Evolutionary conservation across 2,113 vertebrate genomes (phyloP), one percentile per base, ranked within the genome.

Genomic region (Progne subis): DNA sequence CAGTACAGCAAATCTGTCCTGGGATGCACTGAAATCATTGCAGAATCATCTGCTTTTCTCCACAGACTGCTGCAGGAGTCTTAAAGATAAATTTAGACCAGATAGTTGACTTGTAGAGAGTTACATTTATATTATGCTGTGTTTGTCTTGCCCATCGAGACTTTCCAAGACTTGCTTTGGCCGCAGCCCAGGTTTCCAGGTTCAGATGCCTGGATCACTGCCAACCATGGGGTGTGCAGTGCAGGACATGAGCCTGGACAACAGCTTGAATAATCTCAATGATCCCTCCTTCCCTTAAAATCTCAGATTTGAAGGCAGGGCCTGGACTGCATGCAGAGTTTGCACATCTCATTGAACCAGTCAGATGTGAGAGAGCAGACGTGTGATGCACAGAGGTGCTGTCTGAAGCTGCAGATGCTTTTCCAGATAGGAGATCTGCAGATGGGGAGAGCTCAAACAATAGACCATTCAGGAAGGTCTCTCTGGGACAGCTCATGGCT

Each of bases 391-490:
- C 4, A 84, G 96, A 90, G 94, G 95, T 90, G 88, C 63, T 90
- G 49, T 68, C 74, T 82, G 87, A 52, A 70, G 80, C 81, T 85
- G 72, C 65, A 94, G 91, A 95, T 86, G 86, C 81, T 94, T 96
- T 95, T 97, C 78, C 81, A 97, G 94, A 95, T 69, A 96, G 87
- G 82, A 97, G 95, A 95, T 69, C 60, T 95, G 77, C 65, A 52
- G 23, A 34, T 84, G 78, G 86, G 69, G 69, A 65, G 37, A 81
- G 52, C 59, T 90, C 18, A 7, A 96, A 97, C 96, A 96, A 96
- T 91, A 72, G 88, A 74, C 47, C 91, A 84, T 85, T 93, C 81
- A 91, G 86, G 92, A 94, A 77, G 18, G 70, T 86, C 94, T 93
- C 90, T 93, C 50, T 71, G 94, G 95, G 88, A 89, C 74, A 74